A percentile compares a stretch with the other conserved stretches of the same genome.
Evolutionary conservation across 2,797 vertebrate genomes (phyloP).

Genomic region (Siniperca undulata): DNA sequence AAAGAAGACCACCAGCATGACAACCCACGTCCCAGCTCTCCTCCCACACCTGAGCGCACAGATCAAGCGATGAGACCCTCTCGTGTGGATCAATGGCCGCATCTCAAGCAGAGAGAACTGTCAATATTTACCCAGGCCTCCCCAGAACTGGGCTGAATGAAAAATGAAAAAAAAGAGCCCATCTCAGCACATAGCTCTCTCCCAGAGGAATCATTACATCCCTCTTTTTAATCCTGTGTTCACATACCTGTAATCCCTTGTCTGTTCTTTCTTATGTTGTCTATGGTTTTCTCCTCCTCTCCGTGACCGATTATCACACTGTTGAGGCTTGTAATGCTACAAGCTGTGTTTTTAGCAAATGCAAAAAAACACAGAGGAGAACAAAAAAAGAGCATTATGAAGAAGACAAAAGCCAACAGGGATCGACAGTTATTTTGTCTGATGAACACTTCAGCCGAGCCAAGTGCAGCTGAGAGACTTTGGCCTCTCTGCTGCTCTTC

Average conservation of each 20-base stretch:
- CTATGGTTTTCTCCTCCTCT: constrained; percentile 50
- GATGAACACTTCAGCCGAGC: constrained; percentile 72
- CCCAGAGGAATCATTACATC: constrained; percentile 81
- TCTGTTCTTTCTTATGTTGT: constrained; percentile 64
- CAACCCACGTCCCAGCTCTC: constrained; percentile 58
- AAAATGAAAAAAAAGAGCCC: constrained; percentile 69
- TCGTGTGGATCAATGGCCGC: constrained; percentile 75
- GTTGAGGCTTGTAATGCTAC: constrained; percentile 56
- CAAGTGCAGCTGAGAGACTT: constrained; percentile 68
- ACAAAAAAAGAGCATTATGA: constrained; percentile 37
- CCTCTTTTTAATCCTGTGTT: constrained; percentile 78
- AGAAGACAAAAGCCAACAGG: constrained; percentile 57
- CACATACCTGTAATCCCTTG: constrained; percentile 78
- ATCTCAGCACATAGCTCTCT: constrained; percentile 84
- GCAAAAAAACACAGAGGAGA: constrained; percentile 12
- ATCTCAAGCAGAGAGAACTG: constrained; percentile 77
- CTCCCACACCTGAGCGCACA: constrained; percentile 83
- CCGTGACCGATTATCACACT: constrained; percentile 69
- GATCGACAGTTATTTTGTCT: constrained; percentile 65
- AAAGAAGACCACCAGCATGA: constrained; percentile 77
- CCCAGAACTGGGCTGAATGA: constrained; percentile 79
- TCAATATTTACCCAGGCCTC: constrained; percentile 87
- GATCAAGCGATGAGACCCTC: constrained; percentile 83
- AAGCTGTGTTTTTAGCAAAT: constrained; percentile 43
- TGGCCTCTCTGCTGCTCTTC: constrained; percentile 57